Evolutionary conservation across 1,140 invertebrate genomes (phyloP).

Genomic region (Drosophila erecta): DNA sequence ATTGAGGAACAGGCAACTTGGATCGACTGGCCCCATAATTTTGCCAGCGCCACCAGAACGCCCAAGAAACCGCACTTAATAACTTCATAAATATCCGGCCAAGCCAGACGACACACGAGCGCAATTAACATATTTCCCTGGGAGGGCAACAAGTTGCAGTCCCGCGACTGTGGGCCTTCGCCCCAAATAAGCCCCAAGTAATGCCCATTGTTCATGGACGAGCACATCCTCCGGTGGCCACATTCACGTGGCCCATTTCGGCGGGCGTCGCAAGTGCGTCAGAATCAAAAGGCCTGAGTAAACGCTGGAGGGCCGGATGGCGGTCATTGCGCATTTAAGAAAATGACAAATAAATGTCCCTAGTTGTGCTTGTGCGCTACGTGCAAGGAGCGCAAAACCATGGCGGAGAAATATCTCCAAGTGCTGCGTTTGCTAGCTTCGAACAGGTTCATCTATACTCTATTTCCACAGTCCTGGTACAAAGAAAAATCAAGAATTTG

Average conservation of each 20-base stretch:
- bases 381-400: conserved; percentile 28
- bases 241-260: conserved; percentile 32
- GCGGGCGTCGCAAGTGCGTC: conserved; percentile 61
- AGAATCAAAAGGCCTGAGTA: conserved; percentile 22
- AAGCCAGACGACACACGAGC: conserved; percentile 38
- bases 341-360: conserved; percentile 56
- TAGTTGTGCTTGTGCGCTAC: conserved; percentile 41
- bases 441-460: background rate
- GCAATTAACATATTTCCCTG: conserved; percentile 71
- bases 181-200: conserved; percentile 53
- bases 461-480: background rate
- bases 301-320: background rate
- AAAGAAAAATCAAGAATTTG: no score
- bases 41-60: conserved; percentile 16
- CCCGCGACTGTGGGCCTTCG: conserved; percentile 13
- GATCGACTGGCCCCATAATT: conserved; percentile 27
- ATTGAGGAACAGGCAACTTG: conserved; percentile 40
- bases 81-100: conserved; percentile 55
- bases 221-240: conserved; percentile 35
- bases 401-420: conserved; percentile 10
- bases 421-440: background rate
- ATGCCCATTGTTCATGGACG: conserved; percentile 50
- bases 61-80: conserved; percentile 63
- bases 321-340: conserved; percentile 68
- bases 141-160: conserved; percentile 65